Base-by-base conservation (phyloP, 2,888 invertebrate species). In the Pseudococcus jackbeardsleyi region DNA sequence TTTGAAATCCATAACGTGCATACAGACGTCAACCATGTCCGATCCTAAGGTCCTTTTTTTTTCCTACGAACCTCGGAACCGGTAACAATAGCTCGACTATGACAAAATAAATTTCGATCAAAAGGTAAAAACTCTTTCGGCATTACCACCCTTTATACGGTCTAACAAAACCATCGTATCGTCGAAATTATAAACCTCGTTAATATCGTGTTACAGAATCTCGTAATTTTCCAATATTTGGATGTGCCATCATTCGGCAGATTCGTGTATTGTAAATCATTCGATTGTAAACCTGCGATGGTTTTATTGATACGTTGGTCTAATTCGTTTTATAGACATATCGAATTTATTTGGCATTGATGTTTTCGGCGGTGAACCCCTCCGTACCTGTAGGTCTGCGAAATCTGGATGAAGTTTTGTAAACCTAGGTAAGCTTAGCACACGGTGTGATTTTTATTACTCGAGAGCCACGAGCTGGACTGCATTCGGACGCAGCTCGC, bases 1-100 rank as follows among this genome's bases (percentile, higher is more conserved):
- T 72, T 72, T 72, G 68, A 72, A 72, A 72, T 26, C 26, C 68
- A 72, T 72, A 72, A 72, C 68, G 26, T 26, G 8, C 3, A 33
- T 33, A 33, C 68, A 72, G 26, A 72, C 68, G 33, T 72, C 68
- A 72, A 72, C 26, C 68, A 72, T 72, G 68, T 72, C 68, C 68
- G 68, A 72, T 72, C 11, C 19, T 59, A 72, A 22, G 12, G 26
- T 33, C 26, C 12, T 3, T 22, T 72, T 12, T 72, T 11, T 33
- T 72, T 72, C 33, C 26, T 26, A 5, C 68, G 4, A 15, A 26
- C 68, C 59, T 50, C 17, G 46, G 46, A 54, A 11, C 59, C 19
- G 12, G 17, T 54, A 59, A 59, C 59, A 59, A 59, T 59, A 59
- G 59, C 19, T 9, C 19, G 12, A 5, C n/a, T n/a, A 59, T 59